A percentile compares a stretch with the other conserved stretches of the same genome.
Evolutionary conservation across 2,888 invertebrate species (phyloP).

Genomic region (Zygogramma bicolorata): DNA sequence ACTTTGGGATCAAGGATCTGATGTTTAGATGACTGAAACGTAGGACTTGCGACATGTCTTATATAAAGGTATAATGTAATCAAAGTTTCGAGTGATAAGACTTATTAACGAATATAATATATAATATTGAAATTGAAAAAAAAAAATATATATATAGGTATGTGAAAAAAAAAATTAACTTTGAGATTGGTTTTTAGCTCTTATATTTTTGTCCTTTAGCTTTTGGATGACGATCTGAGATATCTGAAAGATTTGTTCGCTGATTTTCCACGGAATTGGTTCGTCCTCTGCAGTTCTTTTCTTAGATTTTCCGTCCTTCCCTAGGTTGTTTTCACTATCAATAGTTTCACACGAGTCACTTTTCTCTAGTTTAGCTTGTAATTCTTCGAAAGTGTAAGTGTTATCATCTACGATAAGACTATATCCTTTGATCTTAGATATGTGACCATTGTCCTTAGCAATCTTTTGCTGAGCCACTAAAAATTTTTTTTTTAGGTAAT

Average conservation of each 20-base stretch:
- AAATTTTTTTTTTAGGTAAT: slow-evolving; percentile 1
- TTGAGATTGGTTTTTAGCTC: not conserved
- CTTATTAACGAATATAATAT: too few species aligned
- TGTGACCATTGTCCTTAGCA: not conserved
- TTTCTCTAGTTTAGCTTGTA: not conserved
- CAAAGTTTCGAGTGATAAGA: too few species aligned
- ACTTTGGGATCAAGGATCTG: not conserved
- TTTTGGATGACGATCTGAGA: not conserved
- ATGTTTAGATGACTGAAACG: not conserved
- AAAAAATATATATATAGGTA: not conserved
- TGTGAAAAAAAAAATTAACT: too few species aligned
- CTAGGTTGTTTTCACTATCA: too few species aligned
- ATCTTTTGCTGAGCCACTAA: not conserved
- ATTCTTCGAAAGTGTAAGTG: not conserved
- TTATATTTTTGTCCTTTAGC: not conserved
- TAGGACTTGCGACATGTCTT: not conserved
- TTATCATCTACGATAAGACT: not conserved
- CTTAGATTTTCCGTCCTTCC: too few species aligned
- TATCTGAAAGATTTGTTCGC: not conserved
- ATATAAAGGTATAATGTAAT: not conserved
- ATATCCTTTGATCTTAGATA: not conserved
- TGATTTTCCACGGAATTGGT: not conserved
- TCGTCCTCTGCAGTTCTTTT: not conserved
- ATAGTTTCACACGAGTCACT: not conserved
- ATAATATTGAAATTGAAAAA: too few species aligned